Evolutionary conservation across 2,113 vertebrate genomes (phyloP).

Genomic region (Mionectes macconnelli): DNA sequence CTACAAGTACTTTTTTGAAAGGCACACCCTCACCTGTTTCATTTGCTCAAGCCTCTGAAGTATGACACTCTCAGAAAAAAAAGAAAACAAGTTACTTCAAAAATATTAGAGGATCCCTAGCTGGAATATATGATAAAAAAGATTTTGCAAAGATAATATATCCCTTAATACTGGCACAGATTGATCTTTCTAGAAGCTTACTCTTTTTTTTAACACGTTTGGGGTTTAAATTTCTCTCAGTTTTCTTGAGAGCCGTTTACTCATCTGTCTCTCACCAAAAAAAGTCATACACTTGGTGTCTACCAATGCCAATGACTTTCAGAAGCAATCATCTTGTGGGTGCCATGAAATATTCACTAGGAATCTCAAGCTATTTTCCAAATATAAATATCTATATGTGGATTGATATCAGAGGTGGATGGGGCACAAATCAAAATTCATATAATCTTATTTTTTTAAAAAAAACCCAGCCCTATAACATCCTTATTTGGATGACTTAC

Average conservation of each 20-base stretch:
- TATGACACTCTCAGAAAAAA: not conserved
- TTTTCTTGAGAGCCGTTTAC: not conserved
- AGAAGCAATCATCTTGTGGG: not conserved
- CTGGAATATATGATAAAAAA: not conserved
- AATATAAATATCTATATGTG: not conserved
- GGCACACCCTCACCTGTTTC: not conserved
- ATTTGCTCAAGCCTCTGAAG: not conserved
- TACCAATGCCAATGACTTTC: not conserved
- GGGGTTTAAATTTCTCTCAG: not conserved
- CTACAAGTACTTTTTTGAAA: not conserved
- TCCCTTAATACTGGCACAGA: not conserved
- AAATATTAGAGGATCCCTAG: not conserved
- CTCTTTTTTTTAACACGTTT: not conserved
- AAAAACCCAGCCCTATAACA: not conserved
- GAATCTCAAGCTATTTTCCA: constrained; percentile 7
- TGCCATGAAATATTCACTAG: constrained; percentile 32
- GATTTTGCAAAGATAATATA: not conserved
- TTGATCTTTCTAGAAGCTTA: not conserved
- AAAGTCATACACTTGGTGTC: not conserved
- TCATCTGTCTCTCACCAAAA: not conserved
- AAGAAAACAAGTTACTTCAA: not conserved
- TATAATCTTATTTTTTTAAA: not conserved
- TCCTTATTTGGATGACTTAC: not conserved
- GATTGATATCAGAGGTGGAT: not conserved
- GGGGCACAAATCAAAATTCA: constrained; percentile 13